Evolutionary conservation across 2,888 invertebrate species (phyloP), one percentile per base, ranked within the genome.

Genomic region (Spilosoma lubricipeda): DNA sequence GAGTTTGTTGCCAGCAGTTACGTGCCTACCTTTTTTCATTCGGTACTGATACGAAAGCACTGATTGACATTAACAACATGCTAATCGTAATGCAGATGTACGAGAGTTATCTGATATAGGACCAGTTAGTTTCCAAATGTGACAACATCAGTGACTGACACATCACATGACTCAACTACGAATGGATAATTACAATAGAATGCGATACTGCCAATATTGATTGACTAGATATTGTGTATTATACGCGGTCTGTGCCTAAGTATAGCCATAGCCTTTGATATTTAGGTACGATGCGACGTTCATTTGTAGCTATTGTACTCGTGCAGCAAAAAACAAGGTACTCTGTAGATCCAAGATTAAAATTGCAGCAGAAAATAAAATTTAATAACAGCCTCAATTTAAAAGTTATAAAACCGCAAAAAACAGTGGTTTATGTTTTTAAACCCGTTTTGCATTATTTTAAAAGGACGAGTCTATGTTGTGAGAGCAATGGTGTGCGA

Each of bases 41-140:
- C 76, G 78, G 73, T 79, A 80, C 84, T 87, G 86, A 87, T 88
- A 89, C 87, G 89, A 90, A 91, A 91, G 88, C 86, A 88, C 83
- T 91, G 92, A 92, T 91, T 92, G 92, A 93, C 93, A 92, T 88
- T 88, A 89, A 90, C 91, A 90, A 90, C 87, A 86, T 85, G 88
- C 89, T 90, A 90, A 92, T 92, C 90, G 87, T 86, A 89, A 89
- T 90, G 91, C 93, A 92, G 89, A 93, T 93, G 92, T 90, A 87
- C 87, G 84, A 87, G 86, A 88, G 92, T 92, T 93, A 94, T 94
- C 94, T 92, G 93, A 94, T 93, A 93, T 85, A 83, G 89, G 85
- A 87, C 88, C 86, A 80, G 86, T 87, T 89, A 87, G 89, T 92
- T 91, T 90, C 87, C 90, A 89, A 89, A 91, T 92, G 91, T 87